Evolutionary conservation across 2,888 invertebrate genomes (phyloP).

Genomic region (Ditula angustiorana): DNA sequence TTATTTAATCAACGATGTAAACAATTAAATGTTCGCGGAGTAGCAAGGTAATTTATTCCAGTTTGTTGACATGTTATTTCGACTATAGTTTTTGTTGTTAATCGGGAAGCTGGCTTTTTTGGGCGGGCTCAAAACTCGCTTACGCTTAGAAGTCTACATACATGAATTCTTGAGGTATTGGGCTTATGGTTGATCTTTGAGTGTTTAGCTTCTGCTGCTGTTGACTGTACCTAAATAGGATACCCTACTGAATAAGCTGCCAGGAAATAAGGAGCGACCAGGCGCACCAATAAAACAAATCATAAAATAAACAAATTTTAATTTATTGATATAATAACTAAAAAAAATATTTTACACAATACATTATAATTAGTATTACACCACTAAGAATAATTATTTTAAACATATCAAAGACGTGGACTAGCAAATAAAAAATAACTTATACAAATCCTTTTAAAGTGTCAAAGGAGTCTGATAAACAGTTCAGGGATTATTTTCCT

Average conservation of each 20-base stretch:
- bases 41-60: too few species aligned
- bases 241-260: neutral
- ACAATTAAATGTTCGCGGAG: too few species aligned
- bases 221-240: too few species aligned
- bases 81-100: too few species aligned
- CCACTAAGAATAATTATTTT: slow-evolving; percentile 83
- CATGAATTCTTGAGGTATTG: too few species aligned
- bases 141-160: too few species aligned
- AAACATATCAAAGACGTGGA: slow-evolving; percentile 82
- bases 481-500: slow-evolving; percentile 47
- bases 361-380: slow-evolving; percentile 85
- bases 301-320: slow-evolving; percentile 85
- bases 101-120: too few species aligned
- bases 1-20: too few species aligned
- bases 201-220: too few species aligned
- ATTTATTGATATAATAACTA: slow-evolving; percentile 84
- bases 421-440: slow-evolving; percentile 83
- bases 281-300: slow-evolving; percentile 57
- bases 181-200: too few species aligned
- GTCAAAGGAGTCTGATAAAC: slow-evolving; percentile 55
- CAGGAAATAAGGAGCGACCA: slow-evolving; percentile 10
- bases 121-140: too few species aligned
- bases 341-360: slow-evolving; percentile 85
- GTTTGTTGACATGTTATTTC: too few species aligned
- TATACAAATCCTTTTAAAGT: slow-evolving; percentile 63